Conservation (phyloP, 2,888 invertebrate species). For the Ennomos fuscantarius region DNA sequence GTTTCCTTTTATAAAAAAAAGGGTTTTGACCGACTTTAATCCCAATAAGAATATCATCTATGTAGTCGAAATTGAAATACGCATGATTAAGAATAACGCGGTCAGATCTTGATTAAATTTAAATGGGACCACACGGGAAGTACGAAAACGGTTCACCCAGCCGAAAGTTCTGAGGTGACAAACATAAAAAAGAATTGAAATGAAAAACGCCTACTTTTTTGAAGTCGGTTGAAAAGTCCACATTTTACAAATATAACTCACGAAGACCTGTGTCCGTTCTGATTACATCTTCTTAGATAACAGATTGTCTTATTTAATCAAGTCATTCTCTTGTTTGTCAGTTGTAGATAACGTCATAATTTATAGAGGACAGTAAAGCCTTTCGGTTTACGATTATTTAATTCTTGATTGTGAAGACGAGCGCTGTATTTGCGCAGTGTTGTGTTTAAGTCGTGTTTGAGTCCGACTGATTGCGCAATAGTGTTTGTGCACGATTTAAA, state of each 20-base stretch:
- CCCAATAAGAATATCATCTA: no score
- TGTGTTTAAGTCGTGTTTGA: slow-evolving; percentile 49
- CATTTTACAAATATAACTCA: slow-evolving; percentile 14
- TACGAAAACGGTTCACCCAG: no score
- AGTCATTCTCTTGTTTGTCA: slow-evolving; percentile 68
- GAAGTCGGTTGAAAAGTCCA: no score
- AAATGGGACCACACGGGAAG: no score
- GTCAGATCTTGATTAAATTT: no score
- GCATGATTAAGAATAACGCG: no score
- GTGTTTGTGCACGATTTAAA: slow-evolving; percentile 47
- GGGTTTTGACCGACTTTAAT: no score
- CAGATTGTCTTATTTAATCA: slow-evolving; percentile 73
- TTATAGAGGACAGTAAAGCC: slow-evolving; percentile 78
- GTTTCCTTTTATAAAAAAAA: no score
- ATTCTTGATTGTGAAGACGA: slow-evolving; percentile 68
- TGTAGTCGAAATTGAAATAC: no score
- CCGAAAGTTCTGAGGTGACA: no score
- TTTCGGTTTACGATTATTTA: slow-evolving; percentile 75
- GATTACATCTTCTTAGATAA: slow-evolving; percentile 71
- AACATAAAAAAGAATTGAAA: no score
- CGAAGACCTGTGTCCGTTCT: slow-evolving; percentile 69
- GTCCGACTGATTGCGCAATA: slow-evolving; percentile 67
- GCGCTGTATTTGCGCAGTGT: slow-evolving; percentile 65
- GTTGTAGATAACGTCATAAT: slow-evolving; percentile 74
- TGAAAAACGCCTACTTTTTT: no score